Conservation (phyloP, 2,113 vertebrate species). For the Heterotilapia buettikoferi region DNA sequence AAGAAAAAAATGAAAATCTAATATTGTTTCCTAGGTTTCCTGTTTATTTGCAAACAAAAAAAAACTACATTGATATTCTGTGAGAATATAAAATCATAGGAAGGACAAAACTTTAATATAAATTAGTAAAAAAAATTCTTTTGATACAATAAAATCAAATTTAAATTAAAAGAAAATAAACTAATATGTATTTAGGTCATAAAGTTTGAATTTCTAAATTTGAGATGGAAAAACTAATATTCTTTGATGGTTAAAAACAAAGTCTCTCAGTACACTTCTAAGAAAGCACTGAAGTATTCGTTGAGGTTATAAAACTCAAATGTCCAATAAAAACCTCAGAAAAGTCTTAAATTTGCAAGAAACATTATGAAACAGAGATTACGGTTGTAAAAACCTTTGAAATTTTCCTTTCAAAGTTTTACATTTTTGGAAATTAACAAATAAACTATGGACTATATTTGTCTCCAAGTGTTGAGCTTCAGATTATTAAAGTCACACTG, state of each 20-base stretch:
- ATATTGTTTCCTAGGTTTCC: not conserved
- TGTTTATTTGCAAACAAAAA: not conserved
- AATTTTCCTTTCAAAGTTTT: not conserved
- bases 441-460: not conserved
- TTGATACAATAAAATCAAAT: not conserved
- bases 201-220: not conserved
- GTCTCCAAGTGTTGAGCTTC: not conserved
- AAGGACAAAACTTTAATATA: not conserved
- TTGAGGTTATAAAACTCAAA: not conserved
- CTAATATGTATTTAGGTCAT: not conserved
- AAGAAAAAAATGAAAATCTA: not conserved
- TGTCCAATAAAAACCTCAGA: not conserved
- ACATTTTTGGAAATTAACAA: not conserved
- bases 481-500: not conserved
- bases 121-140: not conserved
- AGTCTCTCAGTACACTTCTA: not conserved
- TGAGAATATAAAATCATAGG: not conserved
- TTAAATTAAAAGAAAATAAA: not conserved
- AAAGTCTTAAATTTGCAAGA: not conserved
- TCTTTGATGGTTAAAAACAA: not conserved
- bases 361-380: not conserved
- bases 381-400: not conserved
- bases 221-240: not conserved
- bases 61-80: not conserved
- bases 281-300: not conserved